Evolutionary conservation across 2,113 vertebrate species (phyloP).

Genomic region (Brienomyrus brachyistius): DNA sequence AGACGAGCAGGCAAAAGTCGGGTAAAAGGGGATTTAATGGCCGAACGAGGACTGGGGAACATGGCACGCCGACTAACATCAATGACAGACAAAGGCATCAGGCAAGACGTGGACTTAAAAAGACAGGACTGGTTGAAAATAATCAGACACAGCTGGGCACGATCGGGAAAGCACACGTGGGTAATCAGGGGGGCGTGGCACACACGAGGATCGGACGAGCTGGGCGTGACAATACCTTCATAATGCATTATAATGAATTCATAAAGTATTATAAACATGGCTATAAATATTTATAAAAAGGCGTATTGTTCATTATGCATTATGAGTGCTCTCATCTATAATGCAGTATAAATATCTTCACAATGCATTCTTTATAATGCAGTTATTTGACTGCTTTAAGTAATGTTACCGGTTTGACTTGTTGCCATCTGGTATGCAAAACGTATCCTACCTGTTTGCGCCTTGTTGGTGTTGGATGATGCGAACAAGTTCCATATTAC

Average conservation of each 20-base stretch:
- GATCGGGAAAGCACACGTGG: no score
- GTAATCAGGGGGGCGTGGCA: no score
- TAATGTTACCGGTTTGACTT: background rate
- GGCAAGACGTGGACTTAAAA: no score
- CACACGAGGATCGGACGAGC: no score
- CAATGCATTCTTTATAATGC: background rate
- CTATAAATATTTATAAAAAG: background rate
- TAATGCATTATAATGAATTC: background rate
- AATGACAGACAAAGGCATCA: no score
- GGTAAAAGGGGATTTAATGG: no score
- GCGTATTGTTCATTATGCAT: background rate
- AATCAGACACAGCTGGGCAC: no score
- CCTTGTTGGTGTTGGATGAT: background rate
- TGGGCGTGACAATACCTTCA: no score
- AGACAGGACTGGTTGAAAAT: no score
- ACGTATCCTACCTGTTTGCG: background rate
- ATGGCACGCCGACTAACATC: no score
- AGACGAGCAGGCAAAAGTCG: no score
- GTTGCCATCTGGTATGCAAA: background rate
- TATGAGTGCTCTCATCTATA: background rate
- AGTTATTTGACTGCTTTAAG: background rate
- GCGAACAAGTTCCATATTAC: background rate
- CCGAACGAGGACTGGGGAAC: no score
- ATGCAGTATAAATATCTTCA: background rate
- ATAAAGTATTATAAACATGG: background rate